phyloP scores from a whole-genome alignment of 2,888 invertebrate species.

The Folsomia manolachei region DNA sequence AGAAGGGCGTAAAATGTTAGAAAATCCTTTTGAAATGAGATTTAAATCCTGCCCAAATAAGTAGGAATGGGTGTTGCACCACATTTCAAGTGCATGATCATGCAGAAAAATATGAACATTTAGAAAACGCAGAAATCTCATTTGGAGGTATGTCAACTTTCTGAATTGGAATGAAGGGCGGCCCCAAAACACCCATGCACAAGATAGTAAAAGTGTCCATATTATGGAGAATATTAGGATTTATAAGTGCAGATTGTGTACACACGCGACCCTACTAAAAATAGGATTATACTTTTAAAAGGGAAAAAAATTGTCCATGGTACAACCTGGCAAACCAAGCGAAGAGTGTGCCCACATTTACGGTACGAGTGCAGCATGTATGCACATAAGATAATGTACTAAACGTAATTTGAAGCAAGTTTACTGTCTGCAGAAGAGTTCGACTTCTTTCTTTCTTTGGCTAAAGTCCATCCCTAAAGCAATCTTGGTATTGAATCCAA shows the following conservation, averaged over 20 bases:
- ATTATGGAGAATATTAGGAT: constrained; percentile 5
- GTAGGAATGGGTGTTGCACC: neutral
- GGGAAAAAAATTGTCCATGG: constrained; percentile 2
- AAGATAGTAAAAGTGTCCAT: constrained; percentile 1
- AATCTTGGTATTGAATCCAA: no score
- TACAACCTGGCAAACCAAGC: neutral
- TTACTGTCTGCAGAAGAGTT: no score
- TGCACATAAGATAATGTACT: no score
- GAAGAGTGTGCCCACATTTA: no score
- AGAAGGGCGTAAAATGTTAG: neutral
- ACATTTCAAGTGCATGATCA: no score
- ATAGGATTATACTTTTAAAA: constrained; percentile 16
- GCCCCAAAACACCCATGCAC: no score
- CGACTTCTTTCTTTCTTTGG: neutral
- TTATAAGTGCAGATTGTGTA: constrained; percentile 13
- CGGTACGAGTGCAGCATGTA: no score
- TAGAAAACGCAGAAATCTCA: neutral
- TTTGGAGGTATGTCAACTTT: neutral
- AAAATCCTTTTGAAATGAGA: constrained; percentile 5
- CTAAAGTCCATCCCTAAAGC: neutral
- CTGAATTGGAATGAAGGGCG: neutral
- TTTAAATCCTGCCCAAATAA: constrained; percentile 1
- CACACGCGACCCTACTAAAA: constrained; percentile 21
- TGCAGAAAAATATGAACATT: neutral
- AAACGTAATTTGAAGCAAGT: no score